A percentile compares a stretch with the other conserved stretches of the same genome.
Evolutionary conservation across 2,797 vertebrate species (phyloP).

Genomic region (Aplochiton taeniatus): DNA sequence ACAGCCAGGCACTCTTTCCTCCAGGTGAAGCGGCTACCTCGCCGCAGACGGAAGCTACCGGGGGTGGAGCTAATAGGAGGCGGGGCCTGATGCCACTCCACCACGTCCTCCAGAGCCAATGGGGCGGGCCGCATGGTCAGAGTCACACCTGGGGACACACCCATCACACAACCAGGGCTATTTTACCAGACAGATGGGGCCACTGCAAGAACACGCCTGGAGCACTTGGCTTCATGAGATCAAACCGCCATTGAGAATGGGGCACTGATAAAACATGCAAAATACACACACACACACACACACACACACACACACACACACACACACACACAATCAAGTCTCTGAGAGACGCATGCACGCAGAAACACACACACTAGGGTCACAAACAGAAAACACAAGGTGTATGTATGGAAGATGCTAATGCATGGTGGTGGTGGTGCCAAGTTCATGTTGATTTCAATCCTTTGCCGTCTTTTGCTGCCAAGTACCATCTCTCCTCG

Average conservation of each 20-base stretch:
- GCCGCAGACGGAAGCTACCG: conserved; percentile 85
- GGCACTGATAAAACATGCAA: not conserved
- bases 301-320: conserved; percentile 9
- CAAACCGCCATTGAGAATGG: not conserved
- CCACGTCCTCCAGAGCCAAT: conserved; percentile 80
- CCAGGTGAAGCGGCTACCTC: conserved; percentile 90
- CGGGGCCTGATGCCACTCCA: conserved; percentile 87
- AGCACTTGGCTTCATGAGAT: not conserved
- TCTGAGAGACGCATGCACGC: no score
- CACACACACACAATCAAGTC: not conserved
- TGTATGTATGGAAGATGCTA: no score
- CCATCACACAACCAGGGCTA: not conserved
- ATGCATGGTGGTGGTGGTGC: no score
- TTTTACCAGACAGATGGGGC: not conserved
- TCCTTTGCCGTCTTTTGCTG: no score
- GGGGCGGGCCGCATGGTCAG: conserved; percentile 86
- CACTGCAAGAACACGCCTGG: not conserved
- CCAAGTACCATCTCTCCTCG: no score
- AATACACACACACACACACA: conserved; percentile 1
- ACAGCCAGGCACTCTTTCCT: conserved; percentile 90
- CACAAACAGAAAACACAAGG: no score
- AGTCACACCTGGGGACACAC: conserved; percentile 76
- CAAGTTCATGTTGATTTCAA: no score
- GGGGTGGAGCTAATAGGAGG: conserved; percentile 86
- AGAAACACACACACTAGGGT: no score